Evolutionary conservation across 1,140 invertebrate species (phyloP).

Genomic region (Trinorchestia longiramus): DNA sequence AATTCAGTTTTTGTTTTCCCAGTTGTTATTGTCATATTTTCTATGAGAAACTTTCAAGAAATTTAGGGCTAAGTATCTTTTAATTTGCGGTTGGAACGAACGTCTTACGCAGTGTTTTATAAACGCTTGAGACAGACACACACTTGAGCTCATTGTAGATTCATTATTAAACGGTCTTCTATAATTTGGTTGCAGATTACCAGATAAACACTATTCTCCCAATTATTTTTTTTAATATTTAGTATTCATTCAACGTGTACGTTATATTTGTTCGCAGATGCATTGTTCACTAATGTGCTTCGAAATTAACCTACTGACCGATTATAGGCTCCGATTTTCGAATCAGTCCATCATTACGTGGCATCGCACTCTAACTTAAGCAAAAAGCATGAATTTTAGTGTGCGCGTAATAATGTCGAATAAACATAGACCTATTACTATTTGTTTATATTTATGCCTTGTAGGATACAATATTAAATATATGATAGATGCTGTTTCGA

Average conservation of each 20-base stretch:
- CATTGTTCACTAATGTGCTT: conserved; percentile 14
- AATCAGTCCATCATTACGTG: not conserved
- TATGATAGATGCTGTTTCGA: not conserved
- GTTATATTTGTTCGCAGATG: not conserved
- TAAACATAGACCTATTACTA: conserved; percentile 32
- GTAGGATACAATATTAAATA: not conserved
- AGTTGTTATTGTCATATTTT: no score
- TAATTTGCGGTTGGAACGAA: not conserved
- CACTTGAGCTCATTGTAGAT: not conserved
- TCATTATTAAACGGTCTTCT: not conserved
- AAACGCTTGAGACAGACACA: not conserved
- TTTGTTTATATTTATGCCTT: not conserved
- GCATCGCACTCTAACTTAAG: not conserved
- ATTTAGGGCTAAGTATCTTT: no score
- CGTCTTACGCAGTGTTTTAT: not conserved
- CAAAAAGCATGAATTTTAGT: conserved; percentile 36
- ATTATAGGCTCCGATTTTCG: not conserved
- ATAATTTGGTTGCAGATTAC: not conserved
- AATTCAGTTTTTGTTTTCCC: no score
- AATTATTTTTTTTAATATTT: not conserved
- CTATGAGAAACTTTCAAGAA: no score
- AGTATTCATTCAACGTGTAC: not conserved
- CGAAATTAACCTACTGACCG: conserved; percentile 42
- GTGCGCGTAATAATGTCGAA: conserved; percentile 52
- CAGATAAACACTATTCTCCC: not conserved